A percentile compares a stretch with the other conserved stretches of the same genome.
Evolutionary conservation across 1,140 invertebrate genomes (phyloP).

Genomic region (Drosophila micromelanica): DNA sequence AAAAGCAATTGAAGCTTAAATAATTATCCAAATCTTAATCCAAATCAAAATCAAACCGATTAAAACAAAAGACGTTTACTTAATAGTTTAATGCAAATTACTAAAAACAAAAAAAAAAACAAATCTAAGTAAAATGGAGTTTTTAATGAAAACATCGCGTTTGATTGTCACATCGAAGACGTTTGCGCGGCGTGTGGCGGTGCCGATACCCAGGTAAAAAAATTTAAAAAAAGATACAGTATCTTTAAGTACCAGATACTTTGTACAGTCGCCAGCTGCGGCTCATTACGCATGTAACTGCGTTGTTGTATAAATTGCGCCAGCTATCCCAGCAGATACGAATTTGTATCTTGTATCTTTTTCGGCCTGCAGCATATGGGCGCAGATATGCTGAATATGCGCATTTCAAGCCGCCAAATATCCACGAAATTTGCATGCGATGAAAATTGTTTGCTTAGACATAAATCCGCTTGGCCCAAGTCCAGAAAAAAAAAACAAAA

Average conservation of each 20-base stretch:
- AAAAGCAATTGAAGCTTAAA: slow-evolving; percentile 19
- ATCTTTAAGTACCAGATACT: slow-evolving; percentile 27
- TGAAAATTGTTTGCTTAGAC: slow-evolving; percentile 54
- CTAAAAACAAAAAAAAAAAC: slow-evolving; percentile 1
- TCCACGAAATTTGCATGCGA: slow-evolving; percentile 60
- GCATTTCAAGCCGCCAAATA: slow-evolving; percentile 25
- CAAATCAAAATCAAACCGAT: slow-evolving; percentile 29
- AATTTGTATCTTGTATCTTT: slow-evolving; percentile 45
- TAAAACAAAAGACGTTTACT: slow-evolving; percentile 19
- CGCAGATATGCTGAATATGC: slow-evolving; percentile 41
- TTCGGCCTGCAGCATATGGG: slow-evolving; percentile 19
- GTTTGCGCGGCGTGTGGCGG: slow-evolving; percentile 76
- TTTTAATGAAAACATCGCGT: slow-evolving; percentile 82
- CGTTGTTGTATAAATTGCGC: slow-evolving; percentile 60
- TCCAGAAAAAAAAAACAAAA: background rate
- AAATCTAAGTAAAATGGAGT: slow-evolving; percentile 68
- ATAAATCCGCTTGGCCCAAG: slow-evolving; percentile 47
- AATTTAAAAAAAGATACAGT: slow-evolving; percentile 48
- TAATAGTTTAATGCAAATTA: slow-evolving; percentile 5
- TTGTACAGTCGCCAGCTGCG: slow-evolving; percentile 20
- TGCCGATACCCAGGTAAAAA: slow-evolving; percentile 82
- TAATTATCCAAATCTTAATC: slow-evolving; percentile 16
- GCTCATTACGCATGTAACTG: slow-evolving; percentile 77
- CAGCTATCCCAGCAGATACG: slow-evolving; percentile 30
- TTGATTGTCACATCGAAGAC: slow-evolving; percentile 79